Evolutionary conservation across 2,113 vertebrate species (phyloP).

Genomic region (Phasianus colchicus): DNA sequence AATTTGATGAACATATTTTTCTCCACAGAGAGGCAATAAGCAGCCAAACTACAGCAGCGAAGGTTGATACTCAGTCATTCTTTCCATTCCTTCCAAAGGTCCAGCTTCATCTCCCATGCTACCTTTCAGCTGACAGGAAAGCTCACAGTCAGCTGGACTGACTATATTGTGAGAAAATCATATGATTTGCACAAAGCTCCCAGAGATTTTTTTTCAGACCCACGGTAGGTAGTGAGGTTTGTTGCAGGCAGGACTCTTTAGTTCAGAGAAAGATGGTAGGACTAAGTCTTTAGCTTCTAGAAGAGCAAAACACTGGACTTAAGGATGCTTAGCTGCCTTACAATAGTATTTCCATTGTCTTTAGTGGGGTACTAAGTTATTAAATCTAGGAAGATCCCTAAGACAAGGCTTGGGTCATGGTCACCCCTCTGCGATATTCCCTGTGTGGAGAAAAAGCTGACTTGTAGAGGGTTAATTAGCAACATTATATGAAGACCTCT

Average conservation of each 20-base stretch:
- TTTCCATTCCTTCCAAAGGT: not conserved
- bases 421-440: not conserved
- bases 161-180: not conserved
- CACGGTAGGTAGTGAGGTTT: not conserved
- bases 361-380: accelerated
- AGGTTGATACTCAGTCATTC: not conserved
- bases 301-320: not conserved
- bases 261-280: not conserved
- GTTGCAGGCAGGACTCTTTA: not conserved
- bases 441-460: not conserved
- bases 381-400: not conserved
- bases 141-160: not conserved
- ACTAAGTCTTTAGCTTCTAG: not conserved
- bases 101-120: not conserved
- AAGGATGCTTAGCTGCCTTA: not conserved
- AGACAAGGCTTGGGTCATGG: not conserved
- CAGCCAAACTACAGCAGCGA: not conserved
- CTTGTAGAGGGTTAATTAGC: not conserved
- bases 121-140: not conserved
- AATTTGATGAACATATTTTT: not conserved
- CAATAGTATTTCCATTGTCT: not conserved
- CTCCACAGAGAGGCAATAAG: not conserved
- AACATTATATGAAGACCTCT: not conserved
- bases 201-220: not conserved
- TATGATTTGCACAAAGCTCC: accelerated